Evolutionary conservation across 2,113 vertebrate genomes (phyloP).

Genomic region (Varanus komodoensis): DNA sequence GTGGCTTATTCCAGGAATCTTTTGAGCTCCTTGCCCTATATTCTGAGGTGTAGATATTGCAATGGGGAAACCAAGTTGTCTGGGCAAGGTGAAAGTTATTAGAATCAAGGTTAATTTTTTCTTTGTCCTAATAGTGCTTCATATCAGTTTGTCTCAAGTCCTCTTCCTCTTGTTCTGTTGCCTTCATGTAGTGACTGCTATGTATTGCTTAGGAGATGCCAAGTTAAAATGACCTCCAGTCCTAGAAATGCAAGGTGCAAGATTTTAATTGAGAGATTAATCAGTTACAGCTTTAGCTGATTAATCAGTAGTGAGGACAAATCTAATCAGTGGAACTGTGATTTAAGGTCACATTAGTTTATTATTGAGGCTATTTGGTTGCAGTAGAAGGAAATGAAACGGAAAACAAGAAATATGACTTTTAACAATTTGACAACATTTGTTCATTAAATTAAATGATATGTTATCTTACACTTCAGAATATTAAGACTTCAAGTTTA

Average conservation of each 20-base stretch:
- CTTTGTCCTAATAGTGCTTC: neutral
- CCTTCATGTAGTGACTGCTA: neutral
- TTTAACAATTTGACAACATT: neutral
- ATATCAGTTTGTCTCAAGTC: neutral
- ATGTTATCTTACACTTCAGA: neutral
- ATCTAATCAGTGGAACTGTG: constrained; percentile 21
- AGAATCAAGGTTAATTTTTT: neutral
- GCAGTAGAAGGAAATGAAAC: constrained; percentile 6
- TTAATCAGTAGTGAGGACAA: constrained; percentile 10
- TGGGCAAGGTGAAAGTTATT: too few relatives aligned
- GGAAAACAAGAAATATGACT: neutral
- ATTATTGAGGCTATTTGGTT: constrained; percentile 8
- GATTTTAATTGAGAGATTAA: constrained; percentile 14
- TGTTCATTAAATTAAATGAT: neutral
- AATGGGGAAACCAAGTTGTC: too few relatives aligned
- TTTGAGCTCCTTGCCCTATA: too few relatives aligned
- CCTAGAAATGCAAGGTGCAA: neutral
- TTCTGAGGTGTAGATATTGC: too few relatives aligned
- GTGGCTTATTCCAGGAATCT: too few relatives aligned
- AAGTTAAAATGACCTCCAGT: constrained; percentile 11
- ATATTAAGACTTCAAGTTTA: neutral
- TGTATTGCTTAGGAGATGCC: neutral
- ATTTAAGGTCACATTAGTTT: constrained; percentile 27
- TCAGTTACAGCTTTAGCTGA: constrained; percentile 15
- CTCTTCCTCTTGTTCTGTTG: neutral